Evolutionary conservation across 2,797 vertebrate species (phyloP).

Genomic region (Synanceia verrucosa): DNA sequence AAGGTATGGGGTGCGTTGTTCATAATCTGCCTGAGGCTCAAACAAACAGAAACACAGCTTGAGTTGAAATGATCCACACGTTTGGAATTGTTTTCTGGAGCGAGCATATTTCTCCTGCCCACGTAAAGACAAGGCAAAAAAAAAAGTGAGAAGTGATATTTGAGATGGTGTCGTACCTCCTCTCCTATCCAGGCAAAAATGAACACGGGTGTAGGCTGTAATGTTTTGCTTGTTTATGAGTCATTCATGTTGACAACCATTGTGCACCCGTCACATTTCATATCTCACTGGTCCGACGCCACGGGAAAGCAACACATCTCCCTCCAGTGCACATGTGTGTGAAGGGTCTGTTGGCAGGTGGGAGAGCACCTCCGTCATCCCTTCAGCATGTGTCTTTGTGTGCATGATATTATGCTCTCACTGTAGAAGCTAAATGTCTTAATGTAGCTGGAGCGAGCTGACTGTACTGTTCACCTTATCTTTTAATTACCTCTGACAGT

Average conservation of each 20-base stretch:
- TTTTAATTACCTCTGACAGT: slow-evolving; percentile 85
- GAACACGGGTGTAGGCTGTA: slow-evolving; percentile 48
- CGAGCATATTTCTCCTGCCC: slow-evolving; percentile 28
- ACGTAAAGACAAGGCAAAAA: not conserved
- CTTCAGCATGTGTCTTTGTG: slow-evolving; percentile 17
- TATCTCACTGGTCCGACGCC: slow-evolving; percentile 64
- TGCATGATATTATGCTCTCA: slow-evolving; percentile 39
- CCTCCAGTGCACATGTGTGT: slow-evolving; percentile 64
- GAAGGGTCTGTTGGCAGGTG: slow-evolving; percentile 67
- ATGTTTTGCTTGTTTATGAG: slow-evolving; percentile 71
- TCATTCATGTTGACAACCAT: slow-evolving; percentile 75
- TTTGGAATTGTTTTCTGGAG: slow-evolving; percentile 31
- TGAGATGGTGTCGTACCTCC: slow-evolving; percentile 37
- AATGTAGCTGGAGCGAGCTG: slow-evolving; percentile 55
- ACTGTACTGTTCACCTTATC: slow-evolving; percentile 78
- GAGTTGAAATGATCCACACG: slow-evolving; percentile 27
- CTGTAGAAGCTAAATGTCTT: slow-evolving; percentile 67
- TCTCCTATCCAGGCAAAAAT: slow-evolving; percentile 42
- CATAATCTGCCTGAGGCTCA: slow-evolving; percentile 48
- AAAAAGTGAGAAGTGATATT: slow-evolving; percentile 50
- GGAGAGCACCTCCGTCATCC: slow-evolving; percentile 56
- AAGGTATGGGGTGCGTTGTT: slow-evolving; percentile 31
- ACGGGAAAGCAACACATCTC: slow-evolving; percentile 58
- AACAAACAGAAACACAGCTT: slow-evolving; percentile 40
- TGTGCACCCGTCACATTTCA: slow-evolving; percentile 77